A percentile compares a stretch with the other conserved stretches of the same genome.
Evolutionary conservation across 1,140 invertebrate species (phyloP).

Genomic region (Eueides isabella): DNA sequence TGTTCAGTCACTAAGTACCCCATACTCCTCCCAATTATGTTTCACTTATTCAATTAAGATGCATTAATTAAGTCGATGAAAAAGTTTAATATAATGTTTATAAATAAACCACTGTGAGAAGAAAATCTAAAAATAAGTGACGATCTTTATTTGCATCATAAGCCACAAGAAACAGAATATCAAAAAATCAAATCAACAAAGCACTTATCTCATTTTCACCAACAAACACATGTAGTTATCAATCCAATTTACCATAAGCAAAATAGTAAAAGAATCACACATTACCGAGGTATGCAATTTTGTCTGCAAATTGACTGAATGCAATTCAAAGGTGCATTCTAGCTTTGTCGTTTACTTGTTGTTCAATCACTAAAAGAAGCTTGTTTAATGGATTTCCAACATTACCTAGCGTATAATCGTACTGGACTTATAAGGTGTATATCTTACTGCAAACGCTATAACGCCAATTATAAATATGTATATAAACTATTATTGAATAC

Average conservation of each 20-base stretch:
- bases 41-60: no score
- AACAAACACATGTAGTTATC: constrained; percentile 22
- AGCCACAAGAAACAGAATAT: not conserved
- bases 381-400: constrained; percentile 81
- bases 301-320: constrained; percentile 69
- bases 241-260: constrained; percentile 28
- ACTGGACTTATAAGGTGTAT: constrained; percentile 59
- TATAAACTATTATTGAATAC: not conserved
- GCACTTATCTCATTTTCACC: constrained; percentile 7
- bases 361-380: constrained; percentile 80
- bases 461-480: not conserved
- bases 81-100: no score
- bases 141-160: not conserved
- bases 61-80: no score
- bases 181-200: constrained; percentile 15
- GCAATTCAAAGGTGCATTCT: constrained; percentile 77
- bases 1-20: not conserved
- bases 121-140: not conserved
- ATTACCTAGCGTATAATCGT: constrained; percentile 80
- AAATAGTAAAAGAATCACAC: constrained; percentile 33
- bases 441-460: constrained; percentile 16
- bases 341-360: constrained; percentile 69
- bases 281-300: constrained; percentile 62
- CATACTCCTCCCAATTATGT: no score
- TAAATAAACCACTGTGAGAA: no score